Conservation (phyloP, 2,888 invertebrate genomes). For the Amitus sp. region DNA sequence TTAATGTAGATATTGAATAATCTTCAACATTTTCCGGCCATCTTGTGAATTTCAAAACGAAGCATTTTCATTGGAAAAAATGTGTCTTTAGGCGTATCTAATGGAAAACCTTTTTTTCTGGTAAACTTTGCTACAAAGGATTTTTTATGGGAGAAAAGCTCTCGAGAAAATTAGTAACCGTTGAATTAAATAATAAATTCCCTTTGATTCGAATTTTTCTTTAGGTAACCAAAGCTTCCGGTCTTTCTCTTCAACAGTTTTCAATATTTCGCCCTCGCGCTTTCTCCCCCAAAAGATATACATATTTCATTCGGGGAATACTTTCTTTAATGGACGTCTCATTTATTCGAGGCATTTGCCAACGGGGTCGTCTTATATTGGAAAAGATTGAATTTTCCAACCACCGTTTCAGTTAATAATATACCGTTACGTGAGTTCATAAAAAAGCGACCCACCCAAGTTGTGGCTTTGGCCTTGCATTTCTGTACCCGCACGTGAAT, state of each 20-base stretch:
- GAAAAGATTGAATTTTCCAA: slow-evolving; percentile 52
- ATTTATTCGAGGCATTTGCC: slow-evolving; percentile 45
- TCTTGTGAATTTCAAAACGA: too few relatives aligned
- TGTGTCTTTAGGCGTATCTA: too few relatives aligned
- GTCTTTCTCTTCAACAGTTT: slow-evolving; percentile 8
- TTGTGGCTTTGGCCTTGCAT: slow-evolving; percentile 24
- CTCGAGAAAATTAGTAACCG: too few relatives aligned
- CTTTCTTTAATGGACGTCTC: slow-evolving; percentile 59
- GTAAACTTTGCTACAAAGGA: too few relatives aligned
- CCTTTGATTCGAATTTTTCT: slow-evolving; percentile 14
- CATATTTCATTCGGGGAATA: slow-evolving; percentile 54
- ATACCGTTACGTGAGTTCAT: slow-evolving; percentile 39
- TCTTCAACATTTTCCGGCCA: too few relatives aligned
- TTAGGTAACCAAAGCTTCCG: slow-evolving; percentile 14
- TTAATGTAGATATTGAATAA: too few relatives aligned
- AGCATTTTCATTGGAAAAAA: too few relatives aligned
- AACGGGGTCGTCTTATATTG: slow-evolving; percentile 39
- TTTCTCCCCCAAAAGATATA: slow-evolving; percentile 41
- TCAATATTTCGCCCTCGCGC: slow-evolving; percentile 31
- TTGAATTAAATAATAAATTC: too few relatives aligned
- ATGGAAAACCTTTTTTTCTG: too few relatives aligned
- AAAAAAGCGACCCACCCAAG: slow-evolving; percentile 24
- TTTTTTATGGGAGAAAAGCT: too few relatives aligned
- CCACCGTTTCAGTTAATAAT: slow-evolving; percentile 49
- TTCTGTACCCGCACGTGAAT: slow-evolving; percentile 10